Evolutionary conservation across 1,140 invertebrate species (phyloP), one percentile per base, ranked within the genome.

Genomic region (Penaeus indicus): DNA sequence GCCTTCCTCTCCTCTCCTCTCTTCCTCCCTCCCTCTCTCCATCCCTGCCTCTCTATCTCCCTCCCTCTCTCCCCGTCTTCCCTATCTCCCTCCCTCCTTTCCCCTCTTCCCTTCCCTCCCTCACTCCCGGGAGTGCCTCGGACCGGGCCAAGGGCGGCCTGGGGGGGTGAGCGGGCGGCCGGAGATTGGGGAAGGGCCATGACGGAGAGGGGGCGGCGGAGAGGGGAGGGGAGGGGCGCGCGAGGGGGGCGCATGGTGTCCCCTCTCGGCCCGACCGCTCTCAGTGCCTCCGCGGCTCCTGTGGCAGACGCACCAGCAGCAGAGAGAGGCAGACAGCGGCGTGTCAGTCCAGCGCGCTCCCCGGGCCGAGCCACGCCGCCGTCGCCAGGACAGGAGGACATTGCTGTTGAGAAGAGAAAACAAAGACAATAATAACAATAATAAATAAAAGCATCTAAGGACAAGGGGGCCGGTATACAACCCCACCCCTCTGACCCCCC

Each of bases 211-310:
- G 86, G 63, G 69, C 25, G 64, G 54, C 63, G 63, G 54, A 13
- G 69, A 75, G 69, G 69, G 69, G 25, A 75, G 38, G 7, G n/a
- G 5, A n/a, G 69, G 18, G 69, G 16, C 18, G n/a, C 21, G 25
- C 18, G 25, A 38, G 19, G 69, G 69, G 38, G 7, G 69, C 16
- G 69, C 25, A n/a, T 25, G 16, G 25, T 38, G 19, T 18, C 38
- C 81, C 63, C 69, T 88, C 80, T 83, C 69, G 22, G 81, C 81
- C 72, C 69, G 81, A 72, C 72, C 25, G 54, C 81, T 64, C 81
- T 83, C 81, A 88, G 86, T 88, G 86, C 81, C 86, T 88, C 80
- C 81, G 86, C 81, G 81, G 80, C 86, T 88, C 78, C 86, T 88
- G 80, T 88, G 86, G 42, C 69, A 83, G 86, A 80, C 84, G 86